Conservation (phyloP, 35 echinoderm and acorn worm species). For the Heliocidaris erythrogramma region DNA sequence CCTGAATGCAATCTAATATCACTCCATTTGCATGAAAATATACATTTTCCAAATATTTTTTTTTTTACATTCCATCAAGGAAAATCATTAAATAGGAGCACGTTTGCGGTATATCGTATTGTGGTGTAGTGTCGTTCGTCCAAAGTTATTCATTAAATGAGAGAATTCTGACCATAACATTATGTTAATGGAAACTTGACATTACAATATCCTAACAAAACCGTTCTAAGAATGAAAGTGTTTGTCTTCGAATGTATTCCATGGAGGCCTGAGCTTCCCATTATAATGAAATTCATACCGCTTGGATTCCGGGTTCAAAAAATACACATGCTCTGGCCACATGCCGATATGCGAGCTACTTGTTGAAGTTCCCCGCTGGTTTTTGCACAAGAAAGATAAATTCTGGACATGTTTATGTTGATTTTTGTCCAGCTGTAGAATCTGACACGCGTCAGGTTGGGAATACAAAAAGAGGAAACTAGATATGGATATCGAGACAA, state of each 20-base stretch:
- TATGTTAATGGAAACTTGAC: too few species aligned
- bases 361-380: background rate
- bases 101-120: too few species aligned
- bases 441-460: background rate
- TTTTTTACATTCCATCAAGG: too few species aligned
- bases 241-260: background rate
- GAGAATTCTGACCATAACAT: too few species aligned
- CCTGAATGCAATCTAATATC: too few species aligned
- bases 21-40: too few species aligned
- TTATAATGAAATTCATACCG: background rate
- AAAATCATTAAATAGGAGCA: too few species aligned
- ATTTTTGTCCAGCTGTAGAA: background rate
- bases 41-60: too few species aligned
- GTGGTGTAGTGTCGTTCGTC: too few species aligned
- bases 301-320: background rate
- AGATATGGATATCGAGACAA: background rate
- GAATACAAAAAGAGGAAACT: background rate
- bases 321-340: background rate
- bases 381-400: conserved; percentile 5
- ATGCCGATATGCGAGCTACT: background rate
- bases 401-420: conserved; percentile 10
- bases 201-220: background rate
- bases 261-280: background rate
- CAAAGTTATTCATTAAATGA: too few species aligned
- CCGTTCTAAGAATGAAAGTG: background rate